Evolutionary conservation across 2,888 invertebrate genomes (phyloP).

Genomic region (Chloroclystis v-ata): DNA sequence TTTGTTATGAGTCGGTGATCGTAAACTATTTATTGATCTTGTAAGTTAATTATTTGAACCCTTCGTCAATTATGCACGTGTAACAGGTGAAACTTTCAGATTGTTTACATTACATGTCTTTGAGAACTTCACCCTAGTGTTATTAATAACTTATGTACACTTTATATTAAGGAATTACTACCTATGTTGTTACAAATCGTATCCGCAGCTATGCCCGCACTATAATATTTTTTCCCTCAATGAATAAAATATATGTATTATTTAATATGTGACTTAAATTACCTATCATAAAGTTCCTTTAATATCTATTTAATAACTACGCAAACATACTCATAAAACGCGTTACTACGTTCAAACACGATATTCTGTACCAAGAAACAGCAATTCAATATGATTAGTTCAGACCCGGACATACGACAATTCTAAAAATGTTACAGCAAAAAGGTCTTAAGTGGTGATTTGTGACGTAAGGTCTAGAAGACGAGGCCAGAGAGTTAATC

Average conservation of each 20-base stretch:
- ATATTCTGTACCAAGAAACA: too few species aligned
- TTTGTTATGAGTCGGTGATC: not conserved
- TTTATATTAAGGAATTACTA: too few species aligned
- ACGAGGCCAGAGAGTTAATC: slow-evolving; percentile 58
- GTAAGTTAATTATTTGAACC: slow-evolving; percentile 8
- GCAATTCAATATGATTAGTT: too few species aligned
- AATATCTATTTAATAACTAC: too few species aligned
- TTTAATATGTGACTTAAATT: too few species aligned
- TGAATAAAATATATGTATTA: too few species aligned
- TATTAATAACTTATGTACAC: not conserved
- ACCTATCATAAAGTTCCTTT: too few species aligned
- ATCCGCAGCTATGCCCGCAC: too few species aligned
- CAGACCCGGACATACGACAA: not conserved
- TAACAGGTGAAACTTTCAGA: slow-evolving; percentile 30
- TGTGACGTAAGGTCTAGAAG: slow-evolving; percentile 40
- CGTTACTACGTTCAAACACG: too few species aligned
- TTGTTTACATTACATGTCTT: slow-evolving; percentile 19
- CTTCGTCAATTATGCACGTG: slow-evolving; percentile 28
- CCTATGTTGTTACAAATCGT: too few species aligned
- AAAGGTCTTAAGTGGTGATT: slow-evolving; percentile 34
- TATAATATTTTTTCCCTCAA: too few species aligned
- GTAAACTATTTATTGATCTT: slow-evolving; percentile 5
- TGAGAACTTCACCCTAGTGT: not conserved
- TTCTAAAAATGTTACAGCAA: not conserved
- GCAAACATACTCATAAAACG: too few species aligned